phyloP scores from a whole-genome alignment of 2,113 vertebrate species.

The Illadopsis cleaveri region DNA sequence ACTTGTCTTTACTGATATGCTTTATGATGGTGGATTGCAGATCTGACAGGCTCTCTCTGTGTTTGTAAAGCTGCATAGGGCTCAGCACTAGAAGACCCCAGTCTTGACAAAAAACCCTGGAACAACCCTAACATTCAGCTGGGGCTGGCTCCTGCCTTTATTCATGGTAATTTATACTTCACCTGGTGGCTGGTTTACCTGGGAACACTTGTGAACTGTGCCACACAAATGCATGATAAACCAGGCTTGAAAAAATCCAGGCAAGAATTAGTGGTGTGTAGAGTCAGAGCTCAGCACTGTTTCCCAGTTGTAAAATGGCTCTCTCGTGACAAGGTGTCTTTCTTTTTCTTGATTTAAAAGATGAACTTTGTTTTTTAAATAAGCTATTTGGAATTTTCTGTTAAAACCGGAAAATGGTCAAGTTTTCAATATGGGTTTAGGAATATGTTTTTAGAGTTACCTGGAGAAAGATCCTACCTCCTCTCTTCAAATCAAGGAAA shows the following conservation, averaged over 20 bases:
- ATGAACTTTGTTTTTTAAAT: not conserved
- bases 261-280: not conserved
- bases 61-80: not conserved
- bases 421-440: not conserved
- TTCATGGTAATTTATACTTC: not conserved
- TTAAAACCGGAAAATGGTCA: not conserved
- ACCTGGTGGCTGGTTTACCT: not conserved
- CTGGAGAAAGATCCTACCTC: not conserved
- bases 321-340: not conserved
- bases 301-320: not conserved
- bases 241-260: not conserved
- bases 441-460: not conserved
- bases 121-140: not conserved
- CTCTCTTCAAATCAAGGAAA: not conserved
- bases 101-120: not conserved
- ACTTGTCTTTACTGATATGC: conserved; percentile 18
- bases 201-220: not conserved
- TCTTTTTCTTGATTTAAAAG: not conserved
- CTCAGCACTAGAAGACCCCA: not conserved
- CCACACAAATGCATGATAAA: not conserved
- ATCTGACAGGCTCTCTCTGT: not conserved
- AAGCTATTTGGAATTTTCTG: not conserved
- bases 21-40: not conserved
- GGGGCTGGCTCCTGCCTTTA: not conserved
- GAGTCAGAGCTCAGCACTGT: not conserved